phyloP scores from a whole-genome alignment of 35 echinoderm and acorn worm species.

The Ptychodera flava region DNA sequence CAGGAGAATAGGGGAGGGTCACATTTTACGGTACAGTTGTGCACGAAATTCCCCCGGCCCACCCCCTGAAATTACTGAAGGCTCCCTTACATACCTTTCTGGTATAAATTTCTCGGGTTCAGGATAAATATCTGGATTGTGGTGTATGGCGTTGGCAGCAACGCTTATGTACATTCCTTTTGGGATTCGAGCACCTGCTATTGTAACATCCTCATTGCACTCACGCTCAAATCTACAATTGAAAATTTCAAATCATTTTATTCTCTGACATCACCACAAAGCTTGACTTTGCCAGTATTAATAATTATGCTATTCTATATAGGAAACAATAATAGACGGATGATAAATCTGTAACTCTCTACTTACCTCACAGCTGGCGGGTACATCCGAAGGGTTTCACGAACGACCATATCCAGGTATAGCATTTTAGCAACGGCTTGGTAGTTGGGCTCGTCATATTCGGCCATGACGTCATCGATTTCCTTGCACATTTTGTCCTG shows the following conservation, averaged over 20 bases:
- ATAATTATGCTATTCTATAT: no score
- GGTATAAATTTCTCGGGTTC: constrained; percentile 52
- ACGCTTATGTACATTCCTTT: constrained; percentile 31
- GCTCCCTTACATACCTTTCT: constrained; percentile 45
- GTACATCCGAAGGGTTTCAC: constrained; percentile 50
- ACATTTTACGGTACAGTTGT: no score
- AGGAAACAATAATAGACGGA: no score
- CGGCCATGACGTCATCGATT: constrained; percentile 32
- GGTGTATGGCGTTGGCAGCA: constrained; percentile 40
- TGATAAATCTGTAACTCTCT: no score
- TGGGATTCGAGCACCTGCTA: constrained; percentile 29
- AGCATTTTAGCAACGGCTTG: constrained; percentile 58
- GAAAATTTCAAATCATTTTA: no score
- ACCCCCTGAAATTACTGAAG: no score
- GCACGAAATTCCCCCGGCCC: no score
- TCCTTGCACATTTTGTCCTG: constrained; percentile 55
- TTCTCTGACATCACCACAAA: no score
- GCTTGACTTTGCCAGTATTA: no score
- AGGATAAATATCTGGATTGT: no score
- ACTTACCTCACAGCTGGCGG: constrained; percentile 61
- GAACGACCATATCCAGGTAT: constrained; percentile 61
- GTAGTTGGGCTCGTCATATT: constrained; percentile 30
- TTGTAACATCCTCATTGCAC: constrained; percentile 18
- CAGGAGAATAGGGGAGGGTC: no score
- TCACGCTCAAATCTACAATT: constrained; percentile 36